Evolutionary conservation across 2,113 vertebrate genomes (phyloP), one percentile per base, ranked within the genome.

Genomic region (Tiliqua scincoides): DNA sequence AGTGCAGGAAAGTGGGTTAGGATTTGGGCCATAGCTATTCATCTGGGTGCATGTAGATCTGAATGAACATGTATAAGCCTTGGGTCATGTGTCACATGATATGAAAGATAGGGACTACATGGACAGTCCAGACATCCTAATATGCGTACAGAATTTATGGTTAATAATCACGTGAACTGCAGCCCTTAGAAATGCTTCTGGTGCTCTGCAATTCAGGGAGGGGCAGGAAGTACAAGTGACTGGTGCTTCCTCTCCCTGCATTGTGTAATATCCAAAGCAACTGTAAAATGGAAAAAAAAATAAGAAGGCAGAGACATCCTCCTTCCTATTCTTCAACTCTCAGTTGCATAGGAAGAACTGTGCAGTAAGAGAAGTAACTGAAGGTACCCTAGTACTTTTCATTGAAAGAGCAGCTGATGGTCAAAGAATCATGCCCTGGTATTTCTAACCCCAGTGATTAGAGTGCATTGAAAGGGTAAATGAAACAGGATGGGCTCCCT

Each of bases 401-500:
- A 78, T 92, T 78, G 77, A 79, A 77, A 92, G 86, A 1, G 1
- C 79, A 70, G 65, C 80, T 15, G 48, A 43, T 7, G 37, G 67
- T 35, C 71, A 74, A 62, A 43, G 82, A 9, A 40, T 27, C 32
- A 54, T 74, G 57, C 43, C 57, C 57, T 61, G 54, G 9, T n/a
- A 68, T 68, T 70, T 82, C 32, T 40, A 32, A 15, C 61, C 25
- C 6, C 59, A 54, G 40, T 40, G 48, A 79, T 32, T 79, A 70
- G 84, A 91, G 87, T 78, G 89, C 54, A 71, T 74, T 84, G 87
- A 93, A 93, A 85, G 83, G 76, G 82, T 83, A 59, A 84, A 75
- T 79, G 48, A 79, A 85, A 76, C 88, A 89, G 88, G 90, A 67
- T 89, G 91, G 89, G 87, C 0, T 35, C 85, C 90, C 89, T 91